These are phyloP conservation scores for Drosophila sordidula DNA, from an alignment of 2,888 invertebrate genomes.

Conservation along the genomic window DNA sequence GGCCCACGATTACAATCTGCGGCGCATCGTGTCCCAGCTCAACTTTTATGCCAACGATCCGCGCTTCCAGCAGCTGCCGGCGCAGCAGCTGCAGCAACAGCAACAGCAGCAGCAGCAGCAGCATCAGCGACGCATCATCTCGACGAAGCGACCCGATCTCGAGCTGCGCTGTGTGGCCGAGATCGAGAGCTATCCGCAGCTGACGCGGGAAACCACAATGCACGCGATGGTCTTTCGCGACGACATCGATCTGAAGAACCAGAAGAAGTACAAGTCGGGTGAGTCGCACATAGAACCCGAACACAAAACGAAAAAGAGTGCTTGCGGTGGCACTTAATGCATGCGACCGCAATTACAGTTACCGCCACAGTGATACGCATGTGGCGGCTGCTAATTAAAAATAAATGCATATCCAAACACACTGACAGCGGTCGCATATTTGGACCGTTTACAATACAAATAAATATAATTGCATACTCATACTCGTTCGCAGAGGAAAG, in stretches of 20 bases:
- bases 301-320: no score
- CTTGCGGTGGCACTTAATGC: slow-evolving; percentile 51
- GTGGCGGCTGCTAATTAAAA: slow-evolving; percentile 73
- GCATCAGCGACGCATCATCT: slow-evolving; percentile 22
- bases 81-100: slow-evolving; percentile 43
- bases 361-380: slow-evolving; percentile 36
- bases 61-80: slow-evolving; percentile 67
- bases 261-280: slow-evolving; percentile 83
- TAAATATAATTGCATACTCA: slow-evolving; percentile 48
- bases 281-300: slow-evolving; percentile 26
- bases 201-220: slow-evolving; percentile 74
- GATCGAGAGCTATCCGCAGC: slow-evolving; percentile 79
- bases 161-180: slow-evolving; percentile 83
- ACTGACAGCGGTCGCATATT: slow-evolving; percentile 64
- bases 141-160: slow-evolving; percentile 62
- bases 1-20: slow-evolving; percentile 81
- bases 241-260: slow-evolving; percentile 82
- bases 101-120: slow-evolving; percentile 38
- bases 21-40: slow-evolving; percentile 80
- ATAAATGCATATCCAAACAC: slow-evolving; percentile 57
- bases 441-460: slow-evolving; percentile 68
- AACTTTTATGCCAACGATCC: slow-evolving; percentile 83
- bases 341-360: slow-evolving; percentile 66
- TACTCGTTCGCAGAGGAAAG: no score
- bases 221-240: slow-evolving; percentile 76